A percentile compares a stretch with the other conserved stretches of the same genome.
Evolutionary conservation across 2,113 vertebrate species (phyloP).

Genomic region (Psittacus erithacus): DNA sequence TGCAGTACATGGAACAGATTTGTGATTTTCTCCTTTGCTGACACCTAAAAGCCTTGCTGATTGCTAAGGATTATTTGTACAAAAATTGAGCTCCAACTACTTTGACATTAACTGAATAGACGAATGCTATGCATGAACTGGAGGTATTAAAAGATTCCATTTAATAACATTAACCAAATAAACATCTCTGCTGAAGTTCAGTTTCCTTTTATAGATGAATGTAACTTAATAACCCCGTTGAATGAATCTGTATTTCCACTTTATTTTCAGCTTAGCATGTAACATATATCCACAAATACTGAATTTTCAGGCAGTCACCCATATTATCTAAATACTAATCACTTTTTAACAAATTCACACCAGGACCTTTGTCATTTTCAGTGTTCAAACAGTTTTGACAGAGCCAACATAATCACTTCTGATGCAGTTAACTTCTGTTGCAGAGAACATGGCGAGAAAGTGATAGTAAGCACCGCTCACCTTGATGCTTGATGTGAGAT

Average conservation of each 20-base stretch:
- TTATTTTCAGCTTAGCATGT: background rate
- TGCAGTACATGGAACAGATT: background rate
- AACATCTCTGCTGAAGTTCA: background rate
- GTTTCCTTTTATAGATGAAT: background rate
- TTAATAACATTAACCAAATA: background rate
- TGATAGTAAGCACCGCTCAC: accelerated
- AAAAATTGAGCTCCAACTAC: background rate
- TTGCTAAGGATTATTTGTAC: background rate
- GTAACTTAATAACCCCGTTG: background rate
- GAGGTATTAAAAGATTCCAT: background rate
- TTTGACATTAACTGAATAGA: background rate
- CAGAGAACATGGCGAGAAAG: background rate
- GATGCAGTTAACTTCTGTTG: background rate
- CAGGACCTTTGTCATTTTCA: background rate
- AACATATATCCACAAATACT: background rate
- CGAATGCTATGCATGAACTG: background rate
- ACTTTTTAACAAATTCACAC: background rate
- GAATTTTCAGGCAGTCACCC: background rate
- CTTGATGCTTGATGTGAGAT: background rate
- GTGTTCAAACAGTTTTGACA: background rate
- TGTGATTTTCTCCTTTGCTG: conserved; percentile 35
- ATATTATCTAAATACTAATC: background rate
- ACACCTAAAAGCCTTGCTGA: background rate
- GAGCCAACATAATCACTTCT: background rate
- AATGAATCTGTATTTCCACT: background rate